Evolutionary conservation across 2,888 invertebrate species (phyloP), one percentile per base, ranked within the genome.

Genomic region (Dolomedes plantarius): DNA sequence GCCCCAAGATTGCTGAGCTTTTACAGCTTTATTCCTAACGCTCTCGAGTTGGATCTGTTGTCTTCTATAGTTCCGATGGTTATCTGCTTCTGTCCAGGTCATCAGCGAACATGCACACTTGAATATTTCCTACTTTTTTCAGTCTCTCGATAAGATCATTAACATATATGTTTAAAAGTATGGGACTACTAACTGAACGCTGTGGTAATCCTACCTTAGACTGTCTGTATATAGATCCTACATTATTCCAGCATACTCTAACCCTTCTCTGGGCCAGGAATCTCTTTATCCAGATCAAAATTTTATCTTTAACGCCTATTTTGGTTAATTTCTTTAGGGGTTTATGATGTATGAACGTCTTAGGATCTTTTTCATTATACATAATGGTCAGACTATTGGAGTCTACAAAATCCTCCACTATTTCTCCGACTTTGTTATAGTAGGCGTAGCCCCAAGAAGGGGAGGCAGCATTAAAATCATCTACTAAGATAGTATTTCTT

Each of bases 261-360:
- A 56, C 56, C 11, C 56, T 56, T 29, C 27, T 69, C 56, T 77
- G 77, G 23, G 75, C 27, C 0, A 69, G n/a, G 36, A 56, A 68
- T 32, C 28, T 56, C 36, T 28, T 56, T 1, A 36, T 56, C 69
- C 77, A 77, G 3, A 27, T 77, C n/a, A 69, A 1, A 56, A 69
- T 56, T 0, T 19, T 56, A n/a, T n/a, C n/a, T n/a, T n/a, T 41
- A n/a, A n/a, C n/a, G n/a, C n/a, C n/a, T n/a, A n/a, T n/a, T n/a
- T n/a, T n/a, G n/a, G n/a, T n/a, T n/a, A n/a, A n/a, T n/a, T n/a
- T n/a, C n/a, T 16, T 41, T 16, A 13, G 9, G 16, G n/a, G 29
- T 29, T n/a, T n/a, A 67, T 32, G 67, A 32, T 67, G 67, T 31
- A 67, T 67, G 50, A 50, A 50, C 19, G 50, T 6, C 13, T 50